phyloP scores from a whole-genome alignment of 2,797 vertebrate genomes.

The Danionella dracula region DNA sequence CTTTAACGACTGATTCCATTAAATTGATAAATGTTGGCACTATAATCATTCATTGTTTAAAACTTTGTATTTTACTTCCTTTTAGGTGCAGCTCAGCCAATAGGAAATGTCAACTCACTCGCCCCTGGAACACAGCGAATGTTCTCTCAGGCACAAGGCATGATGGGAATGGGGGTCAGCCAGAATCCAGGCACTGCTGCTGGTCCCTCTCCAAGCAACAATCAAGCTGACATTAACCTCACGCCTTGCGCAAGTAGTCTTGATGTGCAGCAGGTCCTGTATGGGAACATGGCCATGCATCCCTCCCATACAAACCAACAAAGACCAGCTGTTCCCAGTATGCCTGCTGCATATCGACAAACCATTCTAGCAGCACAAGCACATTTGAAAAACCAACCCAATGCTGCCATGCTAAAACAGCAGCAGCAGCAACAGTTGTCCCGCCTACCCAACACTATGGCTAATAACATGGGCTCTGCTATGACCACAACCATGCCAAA shows the following conservation, averaged over 20 bases:
- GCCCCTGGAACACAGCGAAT: conserved; percentile 77
- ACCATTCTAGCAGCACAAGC: conserved; percentile 68
- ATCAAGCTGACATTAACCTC: conserved; percentile 78
- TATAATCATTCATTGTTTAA: too few species aligned
- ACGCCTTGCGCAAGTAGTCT: conserved; percentile 70
- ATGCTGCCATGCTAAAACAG: conserved; percentile 77
- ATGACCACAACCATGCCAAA: conserved; percentile 65
- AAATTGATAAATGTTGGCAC: too few species aligned
- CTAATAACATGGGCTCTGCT: conserved; percentile 54
- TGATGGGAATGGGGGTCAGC: conserved; percentile 80
- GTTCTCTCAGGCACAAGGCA: conserved; percentile 82
- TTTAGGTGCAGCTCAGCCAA: conserved; percentile 78
- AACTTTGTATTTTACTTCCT: too few species aligned
- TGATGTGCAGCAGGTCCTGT: conserved; percentile 78
- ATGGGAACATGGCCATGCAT: conserved; percentile 81
- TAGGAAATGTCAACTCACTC: conserved; percentile 75
- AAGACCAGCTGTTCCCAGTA: conserved; percentile 64
- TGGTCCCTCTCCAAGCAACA: conserved; percentile 61
- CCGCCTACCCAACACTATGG: conserved; percentile 67
- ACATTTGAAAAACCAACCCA: conserved; percentile 73
- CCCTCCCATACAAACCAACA: conserved; percentile 66
- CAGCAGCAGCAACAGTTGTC: conserved; percentile 66
- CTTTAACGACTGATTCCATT: too few species aligned
- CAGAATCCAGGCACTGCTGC: conserved; percentile 67
- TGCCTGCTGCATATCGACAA: conserved; percentile 78